Evolutionary conservation across 2,113 vertebrate species (phyloP), one percentile per base, ranked within the genome.

Genomic region (Chaetura pelagica): DNA sequence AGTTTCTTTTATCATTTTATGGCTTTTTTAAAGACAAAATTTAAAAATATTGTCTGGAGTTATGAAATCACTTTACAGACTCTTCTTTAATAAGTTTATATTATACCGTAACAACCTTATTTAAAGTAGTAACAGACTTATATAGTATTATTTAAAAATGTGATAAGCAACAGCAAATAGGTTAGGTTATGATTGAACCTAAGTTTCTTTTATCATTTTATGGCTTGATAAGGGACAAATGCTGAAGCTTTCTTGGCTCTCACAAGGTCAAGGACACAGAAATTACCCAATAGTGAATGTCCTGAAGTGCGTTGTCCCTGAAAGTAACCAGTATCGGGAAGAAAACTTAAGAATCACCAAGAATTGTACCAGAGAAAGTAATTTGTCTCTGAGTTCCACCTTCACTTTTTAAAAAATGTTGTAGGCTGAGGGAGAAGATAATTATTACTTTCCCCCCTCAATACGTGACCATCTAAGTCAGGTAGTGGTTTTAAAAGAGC

Each of bases 331-430:
- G 12, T 64, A 35, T 57, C 38, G 61, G 61, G 14, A 63, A 59
- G 44, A 84, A 90, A 85, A 30, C 12, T 0, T 18, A 30, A 23
- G 26, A 79, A 27, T 55, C 1, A 2, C 55, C 9, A 12, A 30
- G 29, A 87, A 21, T 18, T 0, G 0, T 30, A 15, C 13, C 11
- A 20, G 27, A 34, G 34, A 34, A 78, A 42, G 23, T 20, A 2
- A 18, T 42, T 73, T 73, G 6, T 62, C 15, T 38, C n/a, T 35
- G 15, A 46, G 24, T 22, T 80, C 3, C 8, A 34, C 21, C 0
- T 1, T 54, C 7, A 15, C 2, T 27, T 49, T 48, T 32, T 61
- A n/a, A n/a, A n/a, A 2, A 52, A 2, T 27, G 1, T 46, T 51
- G 21, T 14, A 20, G 26, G 21, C 63, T 51, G 10, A 38, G 11